These are phyloP conservation scores for Thrips palmi DNA, from an alignment of 1,140 invertebrate genomes.

Conservation along the genomic window DNA sequence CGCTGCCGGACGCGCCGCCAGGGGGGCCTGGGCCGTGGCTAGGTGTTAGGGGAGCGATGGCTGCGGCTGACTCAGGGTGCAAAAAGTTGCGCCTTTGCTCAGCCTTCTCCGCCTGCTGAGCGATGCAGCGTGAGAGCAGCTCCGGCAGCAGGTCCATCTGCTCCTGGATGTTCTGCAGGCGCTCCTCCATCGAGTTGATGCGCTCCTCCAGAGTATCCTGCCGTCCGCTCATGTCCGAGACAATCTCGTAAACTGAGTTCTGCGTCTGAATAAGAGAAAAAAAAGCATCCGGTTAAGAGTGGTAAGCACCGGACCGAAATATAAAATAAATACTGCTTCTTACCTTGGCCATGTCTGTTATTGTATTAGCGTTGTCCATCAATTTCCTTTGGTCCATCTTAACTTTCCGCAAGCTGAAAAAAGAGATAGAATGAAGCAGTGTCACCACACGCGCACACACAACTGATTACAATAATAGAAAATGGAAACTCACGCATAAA, in stretches of 20 bases:
- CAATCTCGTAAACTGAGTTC: constrained; percentile 91
- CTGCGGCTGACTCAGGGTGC: constrained; percentile 49
- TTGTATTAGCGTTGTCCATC: constrained; percentile 97
- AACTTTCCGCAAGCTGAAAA: constrained; percentile 84
- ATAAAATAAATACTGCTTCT: constrained; percentile 13
- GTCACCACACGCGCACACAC: constrained; percentile 4
- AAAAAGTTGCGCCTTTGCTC: constrained; percentile 48
- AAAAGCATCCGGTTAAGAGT: constrained; percentile 28
- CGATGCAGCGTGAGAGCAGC: constrained; percentile 51
- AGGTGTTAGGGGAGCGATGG: too few species aligned
- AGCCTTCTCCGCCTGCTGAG: constrained; percentile 32
- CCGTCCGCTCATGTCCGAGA: constrained; percentile 84
- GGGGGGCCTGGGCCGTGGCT: too few species aligned
- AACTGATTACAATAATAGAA: not conserved
- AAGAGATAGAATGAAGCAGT: constrained; percentile 6
- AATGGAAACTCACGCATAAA: constrained; percentile 82
- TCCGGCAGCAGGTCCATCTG: constrained; percentile 68
- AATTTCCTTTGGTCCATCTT: constrained; percentile 99
- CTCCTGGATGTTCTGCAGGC: constrained; percentile 46
- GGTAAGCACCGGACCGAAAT: not conserved
- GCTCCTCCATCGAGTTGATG: constrained; percentile 69
- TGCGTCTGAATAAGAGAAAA: constrained; percentile 66
- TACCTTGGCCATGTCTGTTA: constrained; percentile 99
- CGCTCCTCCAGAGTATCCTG: constrained; percentile 81
- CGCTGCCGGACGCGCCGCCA: constrained; percentile 12